These are phyloP conservation scores for Mactra quadrangularis DNA, from an alignment of 1,140 invertebrate species.

Conservation along the genomic window DNA sequence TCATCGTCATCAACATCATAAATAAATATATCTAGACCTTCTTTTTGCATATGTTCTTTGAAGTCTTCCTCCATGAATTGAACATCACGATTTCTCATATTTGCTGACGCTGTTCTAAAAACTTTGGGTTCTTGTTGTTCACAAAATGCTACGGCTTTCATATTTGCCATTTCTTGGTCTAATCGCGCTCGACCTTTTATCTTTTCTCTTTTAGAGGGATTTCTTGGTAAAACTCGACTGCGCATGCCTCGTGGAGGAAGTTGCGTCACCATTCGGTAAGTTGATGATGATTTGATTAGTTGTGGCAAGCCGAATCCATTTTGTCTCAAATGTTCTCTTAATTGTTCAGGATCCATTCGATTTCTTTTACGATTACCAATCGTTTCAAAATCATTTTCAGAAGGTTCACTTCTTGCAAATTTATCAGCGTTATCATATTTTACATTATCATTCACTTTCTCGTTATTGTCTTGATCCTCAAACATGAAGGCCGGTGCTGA, in stretches of 20 bases:
- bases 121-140: slow-evolving; percentile 70
- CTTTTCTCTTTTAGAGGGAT: slow-evolving; percentile 73
- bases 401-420: slow-evolving; percentile 29
- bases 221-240: slow-evolving; percentile 63
- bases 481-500: slow-evolving; percentile 52
- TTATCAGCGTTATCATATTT: neutral
- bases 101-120: slow-evolving; percentile 74
- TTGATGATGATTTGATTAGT: slow-evolving; percentile 35
- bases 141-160: slow-evolving; percentile 74
- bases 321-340: slow-evolving; percentile 61
- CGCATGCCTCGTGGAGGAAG: slow-evolving; percentile 53
- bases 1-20: slow-evolving; percentile 53
- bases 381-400: slow-evolving; percentile 30
- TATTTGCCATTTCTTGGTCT: slow-evolving; percentile 77
- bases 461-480: neutral
- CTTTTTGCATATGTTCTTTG: slow-evolving; percentile 68
- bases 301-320: slow-evolving; percentile 60
- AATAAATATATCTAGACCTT: slow-evolving; percentile 7
- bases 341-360: slow-evolving; percentile 55
- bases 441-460: neutral
- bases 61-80: slow-evolving; percentile 74
- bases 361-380: slow-evolving; percentile 25
- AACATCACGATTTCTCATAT: slow-evolving; percentile 72
- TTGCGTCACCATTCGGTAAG: slow-evolving; percentile 26
- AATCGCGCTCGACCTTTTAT: slow-evolving; percentile 75